phyloP scores from a whole-genome alignment of 1,140 invertebrate genomes.

The Homalodisca vitripennis region DNA sequence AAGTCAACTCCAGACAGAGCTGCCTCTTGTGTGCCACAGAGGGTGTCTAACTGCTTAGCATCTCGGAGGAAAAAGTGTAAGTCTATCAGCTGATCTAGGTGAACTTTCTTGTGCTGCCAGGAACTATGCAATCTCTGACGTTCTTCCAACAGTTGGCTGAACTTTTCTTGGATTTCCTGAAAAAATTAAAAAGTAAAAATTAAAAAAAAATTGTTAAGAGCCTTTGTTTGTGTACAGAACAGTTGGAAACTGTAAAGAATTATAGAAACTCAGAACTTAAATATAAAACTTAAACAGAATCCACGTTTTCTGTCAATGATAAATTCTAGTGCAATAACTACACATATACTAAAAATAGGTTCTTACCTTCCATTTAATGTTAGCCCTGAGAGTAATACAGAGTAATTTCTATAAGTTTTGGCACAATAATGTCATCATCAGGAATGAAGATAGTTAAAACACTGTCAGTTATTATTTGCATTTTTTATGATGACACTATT shows the following conservation, averaged over 20 bases:
- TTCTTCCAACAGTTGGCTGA: constrained; percentile 73
- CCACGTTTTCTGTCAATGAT: too few relatives aligned
- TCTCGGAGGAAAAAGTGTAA: constrained; percentile 93
- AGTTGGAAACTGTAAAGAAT: background rate
- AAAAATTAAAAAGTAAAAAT: constrained; percentile 23
- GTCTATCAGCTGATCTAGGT: constrained; percentile 92
- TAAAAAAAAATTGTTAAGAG: background rate
- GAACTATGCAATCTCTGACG: constrained; percentile 74
- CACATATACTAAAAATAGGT: too few relatives aligned
- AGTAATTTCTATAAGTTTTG: too few relatives aligned
- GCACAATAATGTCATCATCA: too few relatives aligned
- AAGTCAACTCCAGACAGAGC: constrained; percentile 60
- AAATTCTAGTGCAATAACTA: too few relatives aligned
- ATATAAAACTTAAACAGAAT: too few relatives aligned
- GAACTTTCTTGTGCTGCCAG: constrained; percentile 88
- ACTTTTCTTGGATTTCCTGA: constrained; percentile 77
- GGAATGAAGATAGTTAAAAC: too few relatives aligned
- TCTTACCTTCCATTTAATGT: too few relatives aligned
- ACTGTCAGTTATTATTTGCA: too few relatives aligned
- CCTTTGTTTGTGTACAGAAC: background rate
- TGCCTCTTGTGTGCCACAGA: constrained; percentile 86
- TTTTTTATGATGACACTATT: too few relatives aligned
- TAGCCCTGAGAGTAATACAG: too few relatives aligned
- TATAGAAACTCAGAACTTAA: too few relatives aligned
- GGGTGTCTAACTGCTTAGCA: constrained; percentile 88